Base-by-base conservation (phyloP, 2,888 invertebrate species). In the Gandaritis pyraliata region DNA sequence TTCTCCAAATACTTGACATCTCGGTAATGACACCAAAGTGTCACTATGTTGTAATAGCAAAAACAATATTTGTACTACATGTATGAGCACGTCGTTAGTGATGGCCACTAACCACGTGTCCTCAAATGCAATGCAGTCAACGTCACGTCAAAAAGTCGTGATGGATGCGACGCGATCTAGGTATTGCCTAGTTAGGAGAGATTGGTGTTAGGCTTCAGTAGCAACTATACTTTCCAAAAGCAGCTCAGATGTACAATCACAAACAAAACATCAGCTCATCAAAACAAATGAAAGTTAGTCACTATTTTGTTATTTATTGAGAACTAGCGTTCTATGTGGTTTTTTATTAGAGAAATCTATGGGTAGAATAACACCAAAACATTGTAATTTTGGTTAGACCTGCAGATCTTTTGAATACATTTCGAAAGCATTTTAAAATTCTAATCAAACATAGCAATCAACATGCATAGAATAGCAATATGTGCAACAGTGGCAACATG, bases 171-270 rank as follows among this genome's bases (percentile, higher is more conserved):
- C 47, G 30, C 23, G 47, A 80, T 80, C 82, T 77, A 77, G 75
- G 76, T 81, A 82, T 85, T 82, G 77, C 76, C 80, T 80, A 81
- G 80, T 83, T 81, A 74, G 79, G 75, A 72, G 70, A 76, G 75
- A 76, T 69, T 46, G 58, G 51, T 45, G 58, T 51, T 51, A 58
- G 46, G 29, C 45, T 58, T 45, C 45, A 38, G 29, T 30, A 38
- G 36, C 58, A 38, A 38, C 36, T 51, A n/a, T n/a, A 38, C 23
- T n/a, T 58, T 51, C 58, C 51, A 33, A 29, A 57, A 57, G 49
- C 43, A 12, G 39, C 4, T 57, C 16, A 16, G 41, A 56, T 33
- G 33, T 33, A 33, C 33, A 57, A 43, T 30, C 33, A 52, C 15
- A 52, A 30, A 52, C 41, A 52, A 39, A 43, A 13, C 39, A 7